A percentile compares a stretch with the other conserved stretches of the same genome.
phyloP scores from a whole-genome alignment of 2,888 invertebrate species.

The Xestia xanthographa region DNA sequence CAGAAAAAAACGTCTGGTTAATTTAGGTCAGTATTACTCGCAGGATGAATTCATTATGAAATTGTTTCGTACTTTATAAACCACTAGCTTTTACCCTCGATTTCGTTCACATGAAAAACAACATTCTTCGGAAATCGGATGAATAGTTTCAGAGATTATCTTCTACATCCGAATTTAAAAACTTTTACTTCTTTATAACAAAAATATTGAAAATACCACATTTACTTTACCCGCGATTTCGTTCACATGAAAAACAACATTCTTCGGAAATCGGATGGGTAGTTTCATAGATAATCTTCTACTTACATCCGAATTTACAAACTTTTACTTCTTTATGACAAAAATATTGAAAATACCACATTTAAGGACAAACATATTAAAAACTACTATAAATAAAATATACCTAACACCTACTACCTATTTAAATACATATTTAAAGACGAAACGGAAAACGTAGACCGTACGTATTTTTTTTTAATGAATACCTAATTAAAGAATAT shows the following conservation, averaged over 20 bases:
- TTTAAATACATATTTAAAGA: neutral
- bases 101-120: neutral
- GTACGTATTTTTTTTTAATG: neutral
- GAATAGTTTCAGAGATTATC: neutral
- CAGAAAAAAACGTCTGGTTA: conserved; percentile 32
- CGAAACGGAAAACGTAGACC: neutral
- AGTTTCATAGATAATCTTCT: neutral
- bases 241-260: neutral
- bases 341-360: neutral
- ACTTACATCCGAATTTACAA: no score
- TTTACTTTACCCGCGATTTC: neutral
- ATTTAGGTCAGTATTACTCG: conserved; percentile 48
- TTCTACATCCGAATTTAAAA: no score
- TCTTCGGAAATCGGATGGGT: neutral
- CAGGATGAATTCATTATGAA: neutral
- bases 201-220: no score
- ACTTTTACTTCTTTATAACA: neutral
- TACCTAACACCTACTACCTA: no score
- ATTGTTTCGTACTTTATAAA: neutral
- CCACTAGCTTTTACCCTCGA: neutral
- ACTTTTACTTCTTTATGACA: neutral
- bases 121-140: neutral
- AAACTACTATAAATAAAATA: neutral
- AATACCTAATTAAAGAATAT: neutral
- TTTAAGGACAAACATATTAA: neutral